Base-by-base conservation (phyloP, 2,888 invertebrate species). In the Ophioninae sp. region DNA sequence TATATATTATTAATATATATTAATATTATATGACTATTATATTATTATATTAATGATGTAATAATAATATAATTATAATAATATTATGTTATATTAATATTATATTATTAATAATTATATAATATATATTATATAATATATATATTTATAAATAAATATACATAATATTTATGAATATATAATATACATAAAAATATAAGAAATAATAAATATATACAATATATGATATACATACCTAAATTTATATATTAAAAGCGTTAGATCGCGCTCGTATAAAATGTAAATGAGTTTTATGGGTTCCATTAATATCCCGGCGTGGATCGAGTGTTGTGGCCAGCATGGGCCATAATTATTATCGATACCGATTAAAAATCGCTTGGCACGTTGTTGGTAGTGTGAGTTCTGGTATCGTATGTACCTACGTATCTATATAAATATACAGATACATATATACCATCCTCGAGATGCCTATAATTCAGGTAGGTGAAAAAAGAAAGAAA, bases 341-440 rank as follows among this genome's bases (percentile, higher is more conserved):
- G 78, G 41, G 74, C 41, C 63, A 84, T 81, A 84, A 84, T 81
- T 79, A 81, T 84, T 75, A 84, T 84, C 84, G 84, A 82, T 81
- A 82, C 75, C 81, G 84, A 81, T 82, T 84, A 84, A 84, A 84
- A 84, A 84, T 79, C 84, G 81, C 56, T 81, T 84, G 84, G 81
- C 81, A 76, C 75, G 69, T 61, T 58, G 67, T 79, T 17, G 13
- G 65, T 39, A 7, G 51, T 61, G 67, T 61, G 68, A 3, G 51
- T 13, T 6, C 13, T 61, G 51, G 51, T 68, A 37, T 41, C 23
- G 37, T 68, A 63, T n/a, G n/a, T n/a, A n/a, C n/a, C n/a, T n/a
- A n/a, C n/a, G n/a, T n/a, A n/a, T n/a, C n/a, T n/a, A n/a, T n/a
- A n/a, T n/a, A n/a, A n/a, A n/a, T n/a, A n/a, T n/a, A n/a, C n/a